phyloP scores from a whole-genome alignment of 2,888 invertebrate genomes.

The Eustalomyia histrio region DNA sequence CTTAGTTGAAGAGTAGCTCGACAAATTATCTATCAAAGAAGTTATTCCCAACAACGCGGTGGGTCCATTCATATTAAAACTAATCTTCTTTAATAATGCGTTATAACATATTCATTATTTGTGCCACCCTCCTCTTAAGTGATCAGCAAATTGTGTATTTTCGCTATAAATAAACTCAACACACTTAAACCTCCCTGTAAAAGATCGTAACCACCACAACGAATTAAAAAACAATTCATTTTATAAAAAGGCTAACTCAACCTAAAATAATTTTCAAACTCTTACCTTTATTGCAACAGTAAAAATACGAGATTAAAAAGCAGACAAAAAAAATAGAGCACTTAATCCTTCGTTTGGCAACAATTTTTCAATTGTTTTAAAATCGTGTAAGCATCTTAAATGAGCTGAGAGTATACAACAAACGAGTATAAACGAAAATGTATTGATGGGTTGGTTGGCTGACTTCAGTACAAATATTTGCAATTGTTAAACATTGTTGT shows the following conservation, averaged over 20 bases:
- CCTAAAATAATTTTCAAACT: conserved; percentile 1
- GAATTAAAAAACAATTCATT: conserved; percentile 42
- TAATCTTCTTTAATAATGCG: conserved; percentile 45
- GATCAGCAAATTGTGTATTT: conserved; percentile 8
- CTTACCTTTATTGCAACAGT: conserved; percentile 28
- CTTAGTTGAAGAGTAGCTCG: too few species aligned
- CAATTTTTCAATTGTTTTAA: conserved; percentile 47
- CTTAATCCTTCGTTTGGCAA: conserved; percentile 46
- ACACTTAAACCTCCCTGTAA: conserved; percentile 44
- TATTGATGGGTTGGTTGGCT: conserved; percentile 13
- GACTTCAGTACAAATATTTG: conserved; percentile 24
- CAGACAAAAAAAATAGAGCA: conserved; percentile 15
- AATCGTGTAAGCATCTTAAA: conserved; percentile 63
- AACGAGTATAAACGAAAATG: neutral
- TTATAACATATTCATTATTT: conserved; percentile 36
- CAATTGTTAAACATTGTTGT: conserved; percentile 39
- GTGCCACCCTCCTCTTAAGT: conserved; percentile 9
- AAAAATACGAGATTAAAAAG: neutral
- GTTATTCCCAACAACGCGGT: conserved; percentile 14
- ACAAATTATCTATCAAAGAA: too few species aligned
- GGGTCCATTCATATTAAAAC: conserved; percentile 32
- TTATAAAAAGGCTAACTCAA: neutral
- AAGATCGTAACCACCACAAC: conserved; percentile 58
- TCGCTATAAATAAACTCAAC: neutral
- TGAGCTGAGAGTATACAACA: conserved; percentile 28